phyloP scores from a whole-genome alignment of 2,113 vertebrate species.

The Eleginops maclovinus region DNA sequence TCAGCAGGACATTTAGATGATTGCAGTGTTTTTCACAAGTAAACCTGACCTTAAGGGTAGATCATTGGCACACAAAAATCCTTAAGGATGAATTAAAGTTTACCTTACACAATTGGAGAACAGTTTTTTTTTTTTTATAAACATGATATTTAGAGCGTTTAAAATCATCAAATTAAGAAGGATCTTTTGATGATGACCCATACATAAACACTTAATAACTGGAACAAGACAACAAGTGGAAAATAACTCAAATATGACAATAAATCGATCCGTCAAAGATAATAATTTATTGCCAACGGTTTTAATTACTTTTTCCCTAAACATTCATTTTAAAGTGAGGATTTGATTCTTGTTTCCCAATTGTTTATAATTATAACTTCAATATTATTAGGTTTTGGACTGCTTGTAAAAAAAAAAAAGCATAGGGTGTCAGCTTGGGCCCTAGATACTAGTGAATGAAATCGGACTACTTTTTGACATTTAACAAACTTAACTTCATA shows the following conservation, averaged over 20 bases:
- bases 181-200: neutral
- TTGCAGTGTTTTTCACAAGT: neutral
- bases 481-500: neutral
- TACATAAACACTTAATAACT: neutral
- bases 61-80: neutral
- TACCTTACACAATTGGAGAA: too few species aligned
- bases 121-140: too few species aligned
- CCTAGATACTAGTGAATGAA: too few species aligned
- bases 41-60: neutral
- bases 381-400: neutral
- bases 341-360: neutral
- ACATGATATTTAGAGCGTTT: too few species aligned
- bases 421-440: neutral
- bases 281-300: too few species aligned
- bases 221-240: neutral
- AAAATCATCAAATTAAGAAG: neutral
- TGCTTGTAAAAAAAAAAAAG: neutral
- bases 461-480: too few species aligned
- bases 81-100: too few species aligned
- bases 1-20: neutral
- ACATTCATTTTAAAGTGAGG: neutral
- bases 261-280: too few species aligned
- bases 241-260: neutral
- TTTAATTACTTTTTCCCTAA: too few species aligned
- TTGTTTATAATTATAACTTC: neutral